Evolutionary conservation across 2,888 invertebrate genomes (phyloP).

Genomic region (Kryphioiulus occultus): DNA sequence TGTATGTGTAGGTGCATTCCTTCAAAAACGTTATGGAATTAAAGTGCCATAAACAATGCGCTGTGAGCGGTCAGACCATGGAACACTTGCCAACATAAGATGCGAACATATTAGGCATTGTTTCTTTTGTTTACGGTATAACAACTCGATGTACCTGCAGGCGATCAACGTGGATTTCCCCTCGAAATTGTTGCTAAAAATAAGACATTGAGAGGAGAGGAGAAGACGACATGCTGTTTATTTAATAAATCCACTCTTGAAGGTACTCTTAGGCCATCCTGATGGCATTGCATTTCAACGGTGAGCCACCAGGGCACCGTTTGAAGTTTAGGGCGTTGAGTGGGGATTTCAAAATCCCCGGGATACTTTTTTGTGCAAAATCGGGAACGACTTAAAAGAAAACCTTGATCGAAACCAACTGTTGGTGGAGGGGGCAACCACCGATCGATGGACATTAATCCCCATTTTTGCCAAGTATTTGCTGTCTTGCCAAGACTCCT

Average conservation of each 20-base stretch:
- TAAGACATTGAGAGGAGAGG: not conserved
- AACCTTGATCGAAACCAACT: not conserved
- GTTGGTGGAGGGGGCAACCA: not conserved
- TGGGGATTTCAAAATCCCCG: not conserved
- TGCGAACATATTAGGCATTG: not conserved
- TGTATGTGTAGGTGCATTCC: too few species aligned
- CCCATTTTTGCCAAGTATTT: not conserved
- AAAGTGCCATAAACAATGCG: not conserved
- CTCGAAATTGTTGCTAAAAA: constrained; percentile 15
- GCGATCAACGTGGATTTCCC: not conserved
- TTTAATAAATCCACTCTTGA: constrained; percentile 17
- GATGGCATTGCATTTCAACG: not conserved
- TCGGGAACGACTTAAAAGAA: not conserved
- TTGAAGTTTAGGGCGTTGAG: not conserved
- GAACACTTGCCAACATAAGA: not conserved
- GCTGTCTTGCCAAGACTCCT: not conserved
- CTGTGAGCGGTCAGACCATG: not conserved
- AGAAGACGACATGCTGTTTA: not conserved
- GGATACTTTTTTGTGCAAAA: not conserved
- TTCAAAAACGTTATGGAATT: too few species aligned
- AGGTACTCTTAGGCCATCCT: not conserved
- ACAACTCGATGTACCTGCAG: not conserved
- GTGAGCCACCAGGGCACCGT: not conserved
- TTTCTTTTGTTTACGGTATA: not conserved
- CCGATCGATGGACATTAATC: constrained; percentile 8